Evolutionary conservation across 2,113 vertebrate genomes (phyloP).

Genomic region (Ramphastos sulfuratus): DNA sequence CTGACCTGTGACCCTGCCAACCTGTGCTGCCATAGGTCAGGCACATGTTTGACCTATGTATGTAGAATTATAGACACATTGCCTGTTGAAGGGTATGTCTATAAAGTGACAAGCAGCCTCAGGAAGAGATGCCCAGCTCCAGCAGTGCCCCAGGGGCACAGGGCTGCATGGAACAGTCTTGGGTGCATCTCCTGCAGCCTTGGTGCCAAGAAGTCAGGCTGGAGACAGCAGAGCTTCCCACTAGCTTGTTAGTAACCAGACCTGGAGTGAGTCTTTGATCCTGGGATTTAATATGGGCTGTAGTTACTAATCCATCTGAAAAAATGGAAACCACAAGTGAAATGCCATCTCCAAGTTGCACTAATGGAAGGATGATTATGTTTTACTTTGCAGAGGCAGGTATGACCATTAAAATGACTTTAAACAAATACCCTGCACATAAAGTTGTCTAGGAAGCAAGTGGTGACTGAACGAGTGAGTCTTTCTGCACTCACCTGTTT

Average conservation of each 20-base stretch:
- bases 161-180: background rate
- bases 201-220: accelerated
- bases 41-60: accelerated
- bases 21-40: background rate
- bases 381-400: background rate
- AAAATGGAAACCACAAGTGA: background rate
- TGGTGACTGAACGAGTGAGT: background rate
- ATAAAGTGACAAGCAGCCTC: background rate
- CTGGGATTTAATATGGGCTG: background rate
- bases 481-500: background rate
- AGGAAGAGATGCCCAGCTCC: background rate
- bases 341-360: background rate
- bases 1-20: background rate
- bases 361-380: background rate
- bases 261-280: background rate
- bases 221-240: background rate
- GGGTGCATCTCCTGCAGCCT: background rate
- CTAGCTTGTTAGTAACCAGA: background rate
- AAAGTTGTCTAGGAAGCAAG: background rate
- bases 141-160: background rate
- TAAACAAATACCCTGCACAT: background rate
- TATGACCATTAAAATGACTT: background rate
- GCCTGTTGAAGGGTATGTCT: background rate
- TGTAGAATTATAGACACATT: accelerated
- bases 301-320: constrained; percentile 4